Base-by-base conservation (phyloP, 2,797 vertebrate species). In the Monodelphis domestica region DNA sequence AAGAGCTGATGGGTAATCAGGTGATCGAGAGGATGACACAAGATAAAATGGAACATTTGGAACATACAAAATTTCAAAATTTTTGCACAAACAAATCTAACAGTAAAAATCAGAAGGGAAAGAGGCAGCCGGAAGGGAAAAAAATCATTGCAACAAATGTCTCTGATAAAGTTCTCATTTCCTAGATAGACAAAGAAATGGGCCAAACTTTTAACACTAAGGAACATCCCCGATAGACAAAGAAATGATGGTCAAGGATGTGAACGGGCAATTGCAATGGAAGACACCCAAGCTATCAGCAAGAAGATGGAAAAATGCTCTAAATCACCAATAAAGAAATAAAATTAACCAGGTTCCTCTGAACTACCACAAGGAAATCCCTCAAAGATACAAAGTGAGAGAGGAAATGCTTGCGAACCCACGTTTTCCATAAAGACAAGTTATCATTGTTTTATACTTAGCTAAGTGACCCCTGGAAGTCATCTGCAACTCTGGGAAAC, bases 341-440 rank as follows among this genome's bases (percentile, higher is more conserved):
- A n/a, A n/a, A n/a, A n/a, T n/a, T n/a, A 70, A n/a, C 59, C 6
- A 63, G 59, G 33, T 17, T 17, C 59, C 6, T n/a, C 63, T 70
- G 3, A 70, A 70, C n/a, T 12, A 12, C 54, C 33, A 10, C 50
- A 90, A 90, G 87, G 55, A 95, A 89, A 78, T 15, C 38, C 56
- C 59, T 45, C 57, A 29, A 91, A 53, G 88, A 88, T 63, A n/a
- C 88, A 91, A 87, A 6, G 0, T 1, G 70, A 12, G 70, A 51
- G 24, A 50, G n/a, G 93, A 95, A 93, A 87, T n/a, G 54, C 54
- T 94, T 89, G 30, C 51, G 87, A 89, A 55, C 28, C 33, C 57
- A 12, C 59, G 53, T 30, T 92, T 63, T 94, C 78, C 21, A 38
- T 21, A 56, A 91, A 91, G 45, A 52, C 2, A 63, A 91, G 38